Conservation (phyloP, 2,113 vertebrate species). For the Procavia capensis region DNA sequence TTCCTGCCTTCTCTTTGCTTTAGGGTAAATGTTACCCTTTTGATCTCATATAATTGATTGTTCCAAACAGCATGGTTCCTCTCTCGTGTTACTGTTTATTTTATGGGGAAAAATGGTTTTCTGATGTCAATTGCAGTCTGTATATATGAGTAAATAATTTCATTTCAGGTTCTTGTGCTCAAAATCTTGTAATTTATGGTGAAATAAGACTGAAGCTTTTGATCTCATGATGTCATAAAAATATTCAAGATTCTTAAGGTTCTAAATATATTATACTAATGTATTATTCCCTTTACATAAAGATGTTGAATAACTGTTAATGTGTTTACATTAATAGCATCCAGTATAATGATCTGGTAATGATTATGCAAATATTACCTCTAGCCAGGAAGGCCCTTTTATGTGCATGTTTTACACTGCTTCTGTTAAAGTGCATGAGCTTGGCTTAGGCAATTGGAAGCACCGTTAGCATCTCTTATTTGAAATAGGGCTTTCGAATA, state of each 20-base stretch:
- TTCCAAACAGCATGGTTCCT: too few species aligned
- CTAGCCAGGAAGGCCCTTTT: constrained; percentile 57
- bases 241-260: constrained; percentile 6
- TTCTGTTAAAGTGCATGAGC: constrained; percentile 60
- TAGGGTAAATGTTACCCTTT: too few species aligned
- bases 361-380: constrained; percentile 70
- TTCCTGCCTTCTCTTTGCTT: too few species aligned
- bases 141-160: not conserved
- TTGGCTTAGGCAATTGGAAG: constrained; percentile 72
- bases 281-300: constrained; percentile 33
- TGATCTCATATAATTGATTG: too few species aligned
- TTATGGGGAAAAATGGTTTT: not conserved
- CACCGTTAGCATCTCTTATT: constrained; percentile 76
- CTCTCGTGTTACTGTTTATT: too few species aligned
- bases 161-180: constrained; percentile 30
- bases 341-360: constrained; percentile 47
- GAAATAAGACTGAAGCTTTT: constrained; percentile 42
- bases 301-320: constrained; percentile 49
- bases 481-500: constrained; percentile 78
- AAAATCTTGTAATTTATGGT: constrained; percentile 12
- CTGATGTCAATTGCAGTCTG: not conserved
- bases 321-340: constrained; percentile 56
- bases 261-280: constrained; percentile 8
- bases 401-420: constrained; percentile 60
- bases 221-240: constrained; percentile 36